phyloP scores from a whole-genome alignment of 2,797 vertebrate species.

The Coccyzus lansbergi region DNA sequence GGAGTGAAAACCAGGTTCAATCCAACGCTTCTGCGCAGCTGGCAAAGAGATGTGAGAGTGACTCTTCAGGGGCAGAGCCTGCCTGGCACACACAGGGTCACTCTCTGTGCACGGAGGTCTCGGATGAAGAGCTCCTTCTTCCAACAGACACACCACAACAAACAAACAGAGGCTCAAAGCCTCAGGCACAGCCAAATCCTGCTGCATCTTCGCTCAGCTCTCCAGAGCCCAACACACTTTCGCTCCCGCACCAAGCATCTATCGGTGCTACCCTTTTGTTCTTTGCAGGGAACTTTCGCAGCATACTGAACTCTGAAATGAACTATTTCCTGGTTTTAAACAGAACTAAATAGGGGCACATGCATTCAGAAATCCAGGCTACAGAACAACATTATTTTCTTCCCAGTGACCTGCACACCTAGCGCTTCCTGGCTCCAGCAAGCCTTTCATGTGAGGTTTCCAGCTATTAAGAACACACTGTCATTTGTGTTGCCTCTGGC shows the following conservation, averaged over 20 bases:
- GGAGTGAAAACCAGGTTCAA: background rate
- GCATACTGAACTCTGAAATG: background rate
- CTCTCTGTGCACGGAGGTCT: background rate
- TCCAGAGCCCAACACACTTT: background rate
- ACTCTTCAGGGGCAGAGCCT: background rate
- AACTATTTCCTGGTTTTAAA: background rate
- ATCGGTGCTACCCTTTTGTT: background rate
- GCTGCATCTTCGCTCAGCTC: background rate
- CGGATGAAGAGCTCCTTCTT: conserved; percentile 5
- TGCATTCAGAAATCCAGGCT: background rate
- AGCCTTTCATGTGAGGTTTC: background rate
- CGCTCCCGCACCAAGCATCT: background rate
- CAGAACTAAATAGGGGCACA: background rate
- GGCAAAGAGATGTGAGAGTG: background rate
- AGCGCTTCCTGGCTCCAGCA: background rate
- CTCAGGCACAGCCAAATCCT: conserved; percentile 1
- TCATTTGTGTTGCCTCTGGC: background rate
- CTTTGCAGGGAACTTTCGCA: background rate
- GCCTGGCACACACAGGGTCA: conserved; percentile 12
- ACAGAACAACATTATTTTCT: background rate
- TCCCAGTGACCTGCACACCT: background rate
- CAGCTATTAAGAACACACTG: background rate
- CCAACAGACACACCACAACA: conserved; percentile 23
- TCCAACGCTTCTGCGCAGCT: background rate
- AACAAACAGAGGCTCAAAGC: conserved; percentile 9